Base-by-base conservation (phyloP, 2,113 vertebrate genomes). In the Nanger granti region DNA sequence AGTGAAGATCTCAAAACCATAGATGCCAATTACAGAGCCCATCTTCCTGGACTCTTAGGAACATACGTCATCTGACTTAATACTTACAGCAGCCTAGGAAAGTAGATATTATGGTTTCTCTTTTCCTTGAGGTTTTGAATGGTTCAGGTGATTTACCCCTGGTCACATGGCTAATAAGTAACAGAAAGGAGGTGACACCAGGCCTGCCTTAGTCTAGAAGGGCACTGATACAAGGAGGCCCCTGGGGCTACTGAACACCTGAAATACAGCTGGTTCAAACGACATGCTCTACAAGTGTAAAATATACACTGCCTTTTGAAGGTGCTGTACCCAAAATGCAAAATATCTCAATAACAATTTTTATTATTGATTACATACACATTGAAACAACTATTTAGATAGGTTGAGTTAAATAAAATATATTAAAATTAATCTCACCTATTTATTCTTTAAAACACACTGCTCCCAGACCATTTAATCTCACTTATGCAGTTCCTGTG, bases 341-440 rank as follows among this genome's bases (percentile, higher is more conserved):
- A n/a, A 73, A 60, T 55, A 44, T 6, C 22, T 59, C 28, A 82
- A 6, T 47, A 54, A 47, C 31, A 29, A 54, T 41, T 91, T 79
- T 60, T 60, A 37, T 89, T 54, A 62, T 10, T n/a, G 41, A 85
- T 52, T 88, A 83, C 34, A 79, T 29, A 69, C 11, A 57, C 28
- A 52, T 31, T 92, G 57, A 90, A 82, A 90, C 55, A 29, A 94
- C 44, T 52, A 91, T 41, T 66, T 76, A 55, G 29, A 52, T 31
- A 64, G 2, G 59, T 4, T 47, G 64, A 34, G 85, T 89, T 60
- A 82, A 69, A 85, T 88, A 85, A 69, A 37, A 47, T 28, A 83
- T 7, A 59, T 47, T 54, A 87, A 76, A 91, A 93, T 95, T 66
- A 88, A 95, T 29, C 66, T 89, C 29, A 60, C 55, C 37, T 49